A percentile compares a stretch with the other conserved stretches of the same genome.
These are phyloP conservation scores for Halocaridina rubra DNA, from an alignment of 2,888 invertebrate species.

Conservation along the genomic window DNA sequence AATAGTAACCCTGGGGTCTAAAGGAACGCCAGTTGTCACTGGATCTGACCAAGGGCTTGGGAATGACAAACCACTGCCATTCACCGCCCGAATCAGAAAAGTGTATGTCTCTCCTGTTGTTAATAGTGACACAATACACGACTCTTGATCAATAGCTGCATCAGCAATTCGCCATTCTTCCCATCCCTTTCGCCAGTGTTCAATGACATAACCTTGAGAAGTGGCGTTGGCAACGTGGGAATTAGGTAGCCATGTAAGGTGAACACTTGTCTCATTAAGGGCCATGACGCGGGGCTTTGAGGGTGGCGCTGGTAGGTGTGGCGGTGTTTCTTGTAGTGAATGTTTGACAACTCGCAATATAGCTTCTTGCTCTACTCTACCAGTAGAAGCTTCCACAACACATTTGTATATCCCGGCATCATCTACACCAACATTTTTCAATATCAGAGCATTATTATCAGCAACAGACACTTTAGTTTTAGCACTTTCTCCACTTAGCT, in stretches of 20 bases:
- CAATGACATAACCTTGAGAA: slow-evolving; percentile 81
- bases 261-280: slow-evolving; percentile 77
- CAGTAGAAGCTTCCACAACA: slow-evolving; percentile 84
- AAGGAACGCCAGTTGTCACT: slow-evolving; percentile 14
- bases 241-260: slow-evolving; percentile 85
- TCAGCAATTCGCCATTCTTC: slow-evolving; percentile 52
- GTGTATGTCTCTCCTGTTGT: slow-evolving; percentile 85
- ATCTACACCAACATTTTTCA: slow-evolving; percentile 77
- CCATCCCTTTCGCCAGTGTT: slow-evolving; percentile 66
- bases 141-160: slow-evolving; percentile 24
- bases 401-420: slow-evolving; percentile 87
- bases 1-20: not conserved
- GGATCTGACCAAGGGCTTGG: slow-evolving; percentile 60
- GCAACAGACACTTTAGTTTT: slow-evolving; percentile 75
- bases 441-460: slow-evolving; percentile 75
- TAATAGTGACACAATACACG: slow-evolving; percentile 78
- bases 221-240: slow-evolving; percentile 87
- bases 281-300: slow-evolving; percentile 81
- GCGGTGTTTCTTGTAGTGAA: slow-evolving; percentile 73
- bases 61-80: slow-evolving; percentile 40
- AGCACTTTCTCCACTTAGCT: slow-evolving; percentile 42
- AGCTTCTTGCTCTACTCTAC: slow-evolving; percentile 83
- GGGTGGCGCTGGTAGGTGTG: slow-evolving; percentile 81
- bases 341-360: slow-evolving; percentile 72
- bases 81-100: slow-evolving; percentile 71